Percentiles rank a stretch among this genome's conserved stretches.
Evolutionary conservation across 2,888 invertebrate species (phyloP).

Genomic region (Erpobdella octoculata): DNA sequence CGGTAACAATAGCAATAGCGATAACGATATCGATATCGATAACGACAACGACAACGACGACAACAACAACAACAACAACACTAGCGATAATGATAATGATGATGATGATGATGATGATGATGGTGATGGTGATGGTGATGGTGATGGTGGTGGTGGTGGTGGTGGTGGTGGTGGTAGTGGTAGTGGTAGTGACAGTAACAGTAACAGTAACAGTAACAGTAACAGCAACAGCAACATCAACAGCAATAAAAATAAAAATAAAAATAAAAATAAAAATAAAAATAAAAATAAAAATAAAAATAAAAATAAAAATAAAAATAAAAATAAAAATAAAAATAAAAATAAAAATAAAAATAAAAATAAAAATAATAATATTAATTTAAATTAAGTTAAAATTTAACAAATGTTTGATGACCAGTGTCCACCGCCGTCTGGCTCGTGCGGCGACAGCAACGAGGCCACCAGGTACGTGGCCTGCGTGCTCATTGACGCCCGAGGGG

Average conservation of each 20-base stretch:
- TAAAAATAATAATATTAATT: constrained; percentile 5
- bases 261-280: constrained; percentile 20
- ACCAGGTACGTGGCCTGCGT: no score
- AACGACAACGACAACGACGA: constrained; percentile 17
- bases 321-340: background rate
- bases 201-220: background rate
- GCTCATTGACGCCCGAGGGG: no score
- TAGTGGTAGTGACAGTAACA: constrained; percentile 19
- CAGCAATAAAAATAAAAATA: background rate
- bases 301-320: background rate
- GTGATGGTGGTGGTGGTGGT: background rate
- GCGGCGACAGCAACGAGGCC: no score
- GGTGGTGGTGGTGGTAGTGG: constrained; percentile 15
- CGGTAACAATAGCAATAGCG: constrained; percentile 16
- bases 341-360: constrained; percentile 6
- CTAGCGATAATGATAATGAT: constrained; percentile 25
- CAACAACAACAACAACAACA: constrained; percentile 14
- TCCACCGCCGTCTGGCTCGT: no score
- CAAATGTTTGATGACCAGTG: background rate
- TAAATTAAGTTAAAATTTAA: background rate
- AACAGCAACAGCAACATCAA: background rate
- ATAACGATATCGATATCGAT: background rate
- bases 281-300: constrained; percentile 10
- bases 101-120: constrained; percentile 20
- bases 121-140: background rate